Conservation (phyloP, 2,797 vertebrate genomes). For the Diplodus sargus region DNA sequence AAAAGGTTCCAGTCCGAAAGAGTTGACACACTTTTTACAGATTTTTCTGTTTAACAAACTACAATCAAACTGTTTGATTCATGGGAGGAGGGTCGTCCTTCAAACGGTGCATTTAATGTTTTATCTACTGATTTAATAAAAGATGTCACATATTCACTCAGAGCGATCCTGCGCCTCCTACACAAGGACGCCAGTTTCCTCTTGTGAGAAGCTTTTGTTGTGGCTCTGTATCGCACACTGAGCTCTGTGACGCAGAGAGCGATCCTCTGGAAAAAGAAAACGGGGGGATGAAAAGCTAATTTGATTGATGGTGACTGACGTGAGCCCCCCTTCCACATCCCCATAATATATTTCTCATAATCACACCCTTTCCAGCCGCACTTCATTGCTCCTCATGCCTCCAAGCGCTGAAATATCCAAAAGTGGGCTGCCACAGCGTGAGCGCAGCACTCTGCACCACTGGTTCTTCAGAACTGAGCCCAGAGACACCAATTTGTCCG, state of each 20-base stretch:
- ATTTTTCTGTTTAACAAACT: too few species aligned
- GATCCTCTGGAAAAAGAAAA: conserved; percentile 24
- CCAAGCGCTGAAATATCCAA: conserved; percentile 59
- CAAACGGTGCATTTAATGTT: conserved; percentile 17
- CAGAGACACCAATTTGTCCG: conserved; percentile 65
- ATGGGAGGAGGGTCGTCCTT: conserved; percentile 3
- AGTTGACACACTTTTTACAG: too few species aligned
- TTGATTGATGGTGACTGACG: conserved; percentile 64
- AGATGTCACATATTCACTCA: conserved; percentile 26
- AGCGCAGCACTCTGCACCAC: conserved; percentile 49
- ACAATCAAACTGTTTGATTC: not conserved
- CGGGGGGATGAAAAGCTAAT: conserved; percentile 5
- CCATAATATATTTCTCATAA: conserved; percentile 59
- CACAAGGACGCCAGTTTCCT: conserved; percentile 46
- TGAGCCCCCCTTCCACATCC: conserved; percentile 33
- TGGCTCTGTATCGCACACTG: conserved; percentile 28
- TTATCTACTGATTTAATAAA: conserved; percentile 45
- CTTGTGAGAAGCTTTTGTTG: conserved; percentile 45
- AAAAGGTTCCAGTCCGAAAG: not conserved
- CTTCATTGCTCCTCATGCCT: conserved; percentile 53
- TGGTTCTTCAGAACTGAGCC: conserved; percentile 60
- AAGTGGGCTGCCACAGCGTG: conserved; percentile 47
- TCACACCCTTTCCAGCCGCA: conserved; percentile 46
- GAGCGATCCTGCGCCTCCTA: conserved; percentile 34
- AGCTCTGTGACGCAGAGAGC: conserved; percentile 23